Evolutionary conservation across 2,797 vertebrate species (phyloP).

Genomic region (Ficedula albicollis): DNA sequence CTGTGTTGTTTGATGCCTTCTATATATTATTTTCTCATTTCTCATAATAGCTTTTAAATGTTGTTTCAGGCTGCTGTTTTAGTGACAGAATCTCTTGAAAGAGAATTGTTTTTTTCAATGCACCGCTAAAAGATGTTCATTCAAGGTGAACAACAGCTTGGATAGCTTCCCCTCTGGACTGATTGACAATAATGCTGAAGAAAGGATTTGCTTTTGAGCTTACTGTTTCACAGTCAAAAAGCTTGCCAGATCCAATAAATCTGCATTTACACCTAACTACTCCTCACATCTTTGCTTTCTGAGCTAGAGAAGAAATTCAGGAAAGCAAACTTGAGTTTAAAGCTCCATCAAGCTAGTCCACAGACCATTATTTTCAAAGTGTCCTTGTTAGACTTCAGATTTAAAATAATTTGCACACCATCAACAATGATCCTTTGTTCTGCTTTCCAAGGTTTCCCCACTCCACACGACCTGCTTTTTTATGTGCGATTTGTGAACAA

Average conservation of each 20-base stretch:
- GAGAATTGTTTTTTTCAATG: background rate
- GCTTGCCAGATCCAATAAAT: constrained; percentile 10
- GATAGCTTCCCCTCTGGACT: background rate
- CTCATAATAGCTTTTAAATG: background rate
- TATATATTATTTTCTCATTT: background rate
- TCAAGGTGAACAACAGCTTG: constrained; percentile 4
- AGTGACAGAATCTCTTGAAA: background rate
- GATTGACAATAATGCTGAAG: constrained; percentile 23
- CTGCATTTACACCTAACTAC: background rate
- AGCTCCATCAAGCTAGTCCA: background rate
- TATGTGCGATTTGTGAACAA: background rate
- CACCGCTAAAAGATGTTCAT: background rate
- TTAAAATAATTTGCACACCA: background rate
- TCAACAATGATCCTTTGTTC: background rate
- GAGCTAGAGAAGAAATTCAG: background rate
- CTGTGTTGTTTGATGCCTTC: background rate
- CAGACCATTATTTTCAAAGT: background rate
- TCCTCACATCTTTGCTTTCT: background rate
- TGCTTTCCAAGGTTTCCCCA: background rate
- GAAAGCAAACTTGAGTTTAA: background rate
- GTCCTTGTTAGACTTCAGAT: background rate
- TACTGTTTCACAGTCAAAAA: constrained; percentile 11
- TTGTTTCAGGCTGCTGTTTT: background rate
- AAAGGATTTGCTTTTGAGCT: constrained; percentile 30
- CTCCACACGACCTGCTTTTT: background rate